Evolutionary conservation across 2,888 invertebrate species (phyloP).

Genomic region (Exocentrus adspersus): DNA sequence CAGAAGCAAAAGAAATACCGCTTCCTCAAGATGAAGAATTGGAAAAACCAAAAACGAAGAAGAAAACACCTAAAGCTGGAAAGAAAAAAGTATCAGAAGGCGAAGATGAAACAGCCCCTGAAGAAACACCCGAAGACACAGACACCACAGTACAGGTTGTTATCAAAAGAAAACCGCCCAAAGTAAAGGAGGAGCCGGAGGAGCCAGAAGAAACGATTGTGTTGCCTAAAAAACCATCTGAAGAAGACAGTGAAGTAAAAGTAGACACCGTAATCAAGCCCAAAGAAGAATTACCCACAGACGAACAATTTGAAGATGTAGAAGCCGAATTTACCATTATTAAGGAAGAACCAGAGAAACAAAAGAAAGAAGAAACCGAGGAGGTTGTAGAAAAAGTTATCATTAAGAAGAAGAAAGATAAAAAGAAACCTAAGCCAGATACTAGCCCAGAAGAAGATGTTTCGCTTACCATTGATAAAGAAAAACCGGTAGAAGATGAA

Average conservation of each 20-base stretch:
- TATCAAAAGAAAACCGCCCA: slow-evolving; percentile 53
- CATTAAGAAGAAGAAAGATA: slow-evolving; percentile 19
- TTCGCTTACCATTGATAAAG: slow-evolving; percentile 45
- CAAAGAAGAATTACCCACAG: slow-evolving; percentile 64
- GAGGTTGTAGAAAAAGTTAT: slow-evolving; percentile 52
- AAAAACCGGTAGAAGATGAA: slow-evolving; percentile 28
- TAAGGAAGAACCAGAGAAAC: slow-evolving; percentile 50
- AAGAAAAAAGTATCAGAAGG: slow-evolving; percentile 45
- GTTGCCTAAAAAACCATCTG: slow-evolving; percentile 44
- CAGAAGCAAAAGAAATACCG: slow-evolving; percentile 33
- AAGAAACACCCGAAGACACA: slow-evolving; percentile 45
- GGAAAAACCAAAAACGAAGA: slow-evolving; percentile 46
- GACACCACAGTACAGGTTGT: slow-evolving; percentile 55
- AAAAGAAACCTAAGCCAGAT: slow-evolving; percentile 12
- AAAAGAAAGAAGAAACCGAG: slow-evolving; percentile 44
- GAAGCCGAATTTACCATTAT: slow-evolving; percentile 47
- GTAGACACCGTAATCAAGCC: slow-evolving; percentile 64
- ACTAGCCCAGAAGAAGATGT: slow-evolving; percentile 48
- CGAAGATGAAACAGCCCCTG: slow-evolving; percentile 27
- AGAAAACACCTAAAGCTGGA: slow-evolving; percentile 39
- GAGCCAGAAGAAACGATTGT: slow-evolving; percentile 66
- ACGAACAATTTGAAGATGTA: slow-evolving; percentile 57
- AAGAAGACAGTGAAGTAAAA: slow-evolving; percentile 43
- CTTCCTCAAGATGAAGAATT: slow-evolving; percentile 47
- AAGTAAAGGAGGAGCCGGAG: slow-evolving; percentile 53